A percentile compares a stretch with the other conserved stretches of the same genome.
These are phyloP conservation scores for Promerops cafer DNA, from an alignment of 2,113 vertebrate genomes.

Conservation along the genomic window DNA sequence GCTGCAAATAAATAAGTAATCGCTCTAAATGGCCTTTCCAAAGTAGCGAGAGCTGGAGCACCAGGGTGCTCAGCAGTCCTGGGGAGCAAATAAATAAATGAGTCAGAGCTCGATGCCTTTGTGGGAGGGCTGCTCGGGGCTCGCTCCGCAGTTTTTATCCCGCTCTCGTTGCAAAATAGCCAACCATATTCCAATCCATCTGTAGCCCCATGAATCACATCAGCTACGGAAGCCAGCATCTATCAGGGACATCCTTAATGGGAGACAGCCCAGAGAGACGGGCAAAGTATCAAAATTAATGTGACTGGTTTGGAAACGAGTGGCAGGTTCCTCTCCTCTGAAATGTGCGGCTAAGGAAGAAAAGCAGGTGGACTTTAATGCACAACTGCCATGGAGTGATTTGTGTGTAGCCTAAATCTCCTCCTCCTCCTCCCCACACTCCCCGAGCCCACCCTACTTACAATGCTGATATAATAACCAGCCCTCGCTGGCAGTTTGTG, in stretches of 20 bases:
- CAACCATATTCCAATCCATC: background rate
- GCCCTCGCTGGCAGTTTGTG: slow-evolving; percentile 18
- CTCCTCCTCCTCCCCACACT: background rate
- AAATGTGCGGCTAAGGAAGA: rapidly evolving
- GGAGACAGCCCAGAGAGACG: background rate
- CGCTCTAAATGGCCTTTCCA: background rate
- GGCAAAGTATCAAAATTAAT: background rate
- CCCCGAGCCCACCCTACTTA: background rate
- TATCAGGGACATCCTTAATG: background rate
- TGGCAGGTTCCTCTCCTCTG: background rate
- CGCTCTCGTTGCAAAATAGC: background rate
- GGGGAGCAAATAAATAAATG: slow-evolving; percentile 18
- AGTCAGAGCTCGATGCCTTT: background rate
- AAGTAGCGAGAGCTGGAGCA: background rate
- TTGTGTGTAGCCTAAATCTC: background rate
- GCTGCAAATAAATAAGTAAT: slow-evolving; percentile 48
- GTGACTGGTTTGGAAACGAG: background rate
- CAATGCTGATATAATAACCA: slow-evolving; percentile 50
- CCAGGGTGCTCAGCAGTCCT: background rate
- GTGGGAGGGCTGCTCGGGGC: background rate
- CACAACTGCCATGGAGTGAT: background rate
- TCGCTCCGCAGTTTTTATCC: background rate
- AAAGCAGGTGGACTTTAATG: background rate
- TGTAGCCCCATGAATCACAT: slow-evolving; percentile 21
- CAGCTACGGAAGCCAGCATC: background rate